Evolutionary conservation across 2,113 vertebrate species (phyloP).

Genomic region (Mellivora capensis): DNA sequence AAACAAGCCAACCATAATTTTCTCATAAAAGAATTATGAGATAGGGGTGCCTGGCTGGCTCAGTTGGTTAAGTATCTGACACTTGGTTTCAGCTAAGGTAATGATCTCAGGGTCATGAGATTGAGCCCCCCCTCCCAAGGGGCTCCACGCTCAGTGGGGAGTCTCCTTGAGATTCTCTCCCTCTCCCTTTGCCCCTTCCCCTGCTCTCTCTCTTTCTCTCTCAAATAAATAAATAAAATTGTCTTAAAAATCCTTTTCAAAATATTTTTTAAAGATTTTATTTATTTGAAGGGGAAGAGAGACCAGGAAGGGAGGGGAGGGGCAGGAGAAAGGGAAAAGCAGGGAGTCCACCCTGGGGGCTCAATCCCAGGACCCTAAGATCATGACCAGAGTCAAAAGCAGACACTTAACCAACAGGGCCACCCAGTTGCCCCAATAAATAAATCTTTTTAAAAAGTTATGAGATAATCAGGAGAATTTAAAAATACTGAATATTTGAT

Average conservation of each 20-base stretch:
- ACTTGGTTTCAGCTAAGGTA: background rate
- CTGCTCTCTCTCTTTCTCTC: background rate
- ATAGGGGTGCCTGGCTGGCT: background rate
- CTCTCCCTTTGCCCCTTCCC: background rate
- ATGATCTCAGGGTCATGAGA: background rate
- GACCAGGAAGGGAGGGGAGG: too few species aligned
- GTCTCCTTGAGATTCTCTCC: background rate
- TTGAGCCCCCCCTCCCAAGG: background rate
- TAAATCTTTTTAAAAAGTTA: background rate
- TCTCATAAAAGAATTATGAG: background rate
- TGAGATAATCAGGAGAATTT: background rate
- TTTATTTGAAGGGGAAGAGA: too few species aligned
- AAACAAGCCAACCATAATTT: background rate
- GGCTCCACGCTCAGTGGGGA: background rate
- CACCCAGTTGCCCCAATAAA: background rate
- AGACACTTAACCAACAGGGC: background rate
- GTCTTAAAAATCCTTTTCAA: too few species aligned
- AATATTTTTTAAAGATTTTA: too few species aligned
- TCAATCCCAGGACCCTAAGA: too few species aligned
- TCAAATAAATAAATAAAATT: background rate
- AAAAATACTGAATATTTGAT: background rate
- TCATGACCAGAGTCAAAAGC: background rate
- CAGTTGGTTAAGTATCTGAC: background rate
- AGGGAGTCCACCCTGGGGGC: too few species aligned
- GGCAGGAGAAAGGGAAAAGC: too few species aligned